Percentiles rank a stretch among this genome's conserved stretches.
These are phyloP conservation scores for Oncopeltus fasciatus DNA, from an alignment of 1,140 invertebrate species.

Conservation along the genomic window DNA sequence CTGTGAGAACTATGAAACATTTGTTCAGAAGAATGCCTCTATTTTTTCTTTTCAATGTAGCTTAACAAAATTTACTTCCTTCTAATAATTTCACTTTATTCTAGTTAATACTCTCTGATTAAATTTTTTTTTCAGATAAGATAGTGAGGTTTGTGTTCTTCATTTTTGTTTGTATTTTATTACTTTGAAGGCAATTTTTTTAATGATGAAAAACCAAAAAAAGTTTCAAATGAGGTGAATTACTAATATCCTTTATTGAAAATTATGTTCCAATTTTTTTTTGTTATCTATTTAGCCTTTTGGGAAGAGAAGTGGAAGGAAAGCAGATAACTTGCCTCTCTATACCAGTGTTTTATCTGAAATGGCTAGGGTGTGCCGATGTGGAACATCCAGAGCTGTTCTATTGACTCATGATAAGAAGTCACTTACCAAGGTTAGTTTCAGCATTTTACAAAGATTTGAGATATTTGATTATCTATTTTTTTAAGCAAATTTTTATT, in stretches of 20 bases:
- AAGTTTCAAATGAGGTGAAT: not conserved
- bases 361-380: slow-evolving; percentile 33
- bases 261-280: slow-evolving; percentile 1
- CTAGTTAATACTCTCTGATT: not conserved
- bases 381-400: slow-evolving; percentile 33
- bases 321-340: slow-evolving; percentile 34
- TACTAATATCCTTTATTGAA: not conserved
- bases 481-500: too few species aligned
- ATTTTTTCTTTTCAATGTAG: too few species aligned
- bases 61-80: too few species aligned
- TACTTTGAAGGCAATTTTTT: not conserved
- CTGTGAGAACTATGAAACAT: too few species aligned
- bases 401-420: slow-evolving; percentile 40
- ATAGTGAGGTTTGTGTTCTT: not conserved
- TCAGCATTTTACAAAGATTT: too few species aligned
- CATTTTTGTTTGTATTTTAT: not conserved
- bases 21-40: too few species aligned
- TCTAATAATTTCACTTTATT: too few species aligned
- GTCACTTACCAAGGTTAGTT: slow-evolving; percentile 29
- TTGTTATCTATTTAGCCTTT: slow-evolving; percentile 34
- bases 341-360: slow-evolving; percentile 37
- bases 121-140: not conserved
- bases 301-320: slow-evolving; percentile 38
- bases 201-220: not conserved
- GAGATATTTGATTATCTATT: too few species aligned